phyloP scores from a whole-genome alignment of 2,113 vertebrate genomes.

The Rhinogobius similis region DNA sequence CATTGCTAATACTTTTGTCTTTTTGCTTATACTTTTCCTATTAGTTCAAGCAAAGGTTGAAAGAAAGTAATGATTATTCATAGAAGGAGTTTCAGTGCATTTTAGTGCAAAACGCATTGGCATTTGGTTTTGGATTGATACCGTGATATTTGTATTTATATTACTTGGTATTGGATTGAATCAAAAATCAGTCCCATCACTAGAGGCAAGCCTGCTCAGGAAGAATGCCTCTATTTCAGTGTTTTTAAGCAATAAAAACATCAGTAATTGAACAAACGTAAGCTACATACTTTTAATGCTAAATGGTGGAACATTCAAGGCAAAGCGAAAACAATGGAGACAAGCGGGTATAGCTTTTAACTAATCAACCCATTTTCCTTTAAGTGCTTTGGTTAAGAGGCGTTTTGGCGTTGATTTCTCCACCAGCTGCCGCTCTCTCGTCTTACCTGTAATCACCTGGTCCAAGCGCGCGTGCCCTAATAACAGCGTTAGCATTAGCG shows the following conservation, averaged over 20 bases:
- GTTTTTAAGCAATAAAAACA: not conserved
- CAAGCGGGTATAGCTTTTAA: not conserved
- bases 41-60: too few species aligned
- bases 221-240: not conserved
- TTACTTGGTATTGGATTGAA: too few species aligned
- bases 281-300: not conserved
- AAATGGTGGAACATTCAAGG: not conserved
- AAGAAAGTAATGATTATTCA: too few species aligned
- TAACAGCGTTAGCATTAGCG: slow-evolving; percentile 20
- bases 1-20: too few species aligned
- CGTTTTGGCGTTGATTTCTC: slow-evolving; percentile 19
- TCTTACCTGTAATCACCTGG: slow-evolving; percentile 67
- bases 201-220: not conserved
- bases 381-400: slow-evolving; percentile 20
- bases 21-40: too few species aligned
- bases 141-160: too few species aligned
- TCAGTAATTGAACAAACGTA: not conserved
- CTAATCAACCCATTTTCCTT: not conserved
- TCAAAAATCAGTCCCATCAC: too few species aligned
- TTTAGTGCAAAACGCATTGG: too few species aligned
- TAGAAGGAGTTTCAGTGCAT: too few species aligned
- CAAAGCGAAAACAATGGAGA: not conserved
- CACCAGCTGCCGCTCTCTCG: slow-evolving; percentile 56
- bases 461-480: slow-evolving; percentile 15
- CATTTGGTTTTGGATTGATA: too few species aligned